Evolutionary conservation across 2,888 invertebrate species (phyloP).

Genomic region (Mythimna vitellina): DNA sequence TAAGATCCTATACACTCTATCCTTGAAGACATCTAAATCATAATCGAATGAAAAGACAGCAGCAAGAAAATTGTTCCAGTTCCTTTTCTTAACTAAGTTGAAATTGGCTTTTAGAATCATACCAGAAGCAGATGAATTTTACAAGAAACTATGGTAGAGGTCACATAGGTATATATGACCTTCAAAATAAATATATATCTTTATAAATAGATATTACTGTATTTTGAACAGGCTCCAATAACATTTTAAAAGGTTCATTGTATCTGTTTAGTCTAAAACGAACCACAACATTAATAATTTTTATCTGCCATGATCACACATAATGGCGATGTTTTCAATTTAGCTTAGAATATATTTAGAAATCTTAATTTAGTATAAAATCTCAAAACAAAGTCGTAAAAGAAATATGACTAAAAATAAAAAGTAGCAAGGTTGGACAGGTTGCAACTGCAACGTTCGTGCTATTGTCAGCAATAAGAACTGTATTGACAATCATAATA

Average conservation of each 20-base stretch:
- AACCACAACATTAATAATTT: no score
- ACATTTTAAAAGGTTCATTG: not conserved
- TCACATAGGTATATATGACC: no score
- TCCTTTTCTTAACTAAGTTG: no score
- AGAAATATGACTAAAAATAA: constrained; percentile 18
- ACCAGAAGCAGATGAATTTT: no score
- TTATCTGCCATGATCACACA: no score
- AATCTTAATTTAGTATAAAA: not conserved
- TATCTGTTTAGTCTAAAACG: not conserved
- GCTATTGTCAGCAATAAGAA: constrained; percentile 30
- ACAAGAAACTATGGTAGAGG: no score
- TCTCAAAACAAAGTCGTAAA: constrained; percentile 24
- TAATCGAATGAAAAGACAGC: no score
- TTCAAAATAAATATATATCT: no score
- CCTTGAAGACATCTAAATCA: no score
- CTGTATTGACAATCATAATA: constrained; percentile 23
- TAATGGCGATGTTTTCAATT: not conserved
- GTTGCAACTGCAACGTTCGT: constrained; percentile 25
- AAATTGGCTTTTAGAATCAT: no score
- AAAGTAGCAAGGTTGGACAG: constrained; percentile 10
- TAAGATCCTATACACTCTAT: no score
- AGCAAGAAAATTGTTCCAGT: no score
- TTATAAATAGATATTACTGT: not conserved
- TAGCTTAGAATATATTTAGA: not conserved
- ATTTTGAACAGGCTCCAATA: not conserved